Evolutionary conservation across 2,797 vertebrate genomes (phyloP).

Genomic region (Neostethus bicornis): DNA sequence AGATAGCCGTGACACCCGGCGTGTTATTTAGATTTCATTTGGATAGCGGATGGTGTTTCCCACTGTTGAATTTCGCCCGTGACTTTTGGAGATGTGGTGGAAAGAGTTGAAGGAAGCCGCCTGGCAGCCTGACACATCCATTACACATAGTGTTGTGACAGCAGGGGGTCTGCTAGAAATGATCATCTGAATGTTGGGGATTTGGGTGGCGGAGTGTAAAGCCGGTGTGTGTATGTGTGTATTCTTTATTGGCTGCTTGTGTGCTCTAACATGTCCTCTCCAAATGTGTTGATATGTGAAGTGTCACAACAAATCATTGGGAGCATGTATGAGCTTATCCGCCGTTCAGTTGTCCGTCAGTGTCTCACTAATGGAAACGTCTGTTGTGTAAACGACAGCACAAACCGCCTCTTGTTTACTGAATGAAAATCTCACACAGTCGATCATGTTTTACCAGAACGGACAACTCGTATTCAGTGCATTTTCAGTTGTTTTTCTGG

Average conservation of each 20-base stretch:
- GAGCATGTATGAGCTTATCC: slow-evolving; percentile 43
- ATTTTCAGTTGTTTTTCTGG: background rate
- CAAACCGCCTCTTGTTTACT: slow-evolving; percentile 23
- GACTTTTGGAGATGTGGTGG: slow-evolving; percentile 23
- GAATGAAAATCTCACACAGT: slow-evolving; percentile 12
- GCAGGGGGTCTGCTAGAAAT: slow-evolving; percentile 34
- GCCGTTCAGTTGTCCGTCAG: slow-evolving; percentile 45
- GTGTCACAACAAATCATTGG: slow-evolving; percentile 51
- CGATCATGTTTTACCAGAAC: slow-evolving; percentile 15
- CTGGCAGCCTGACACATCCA: slow-evolving; percentile 31
- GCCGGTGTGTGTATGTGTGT: background rate
- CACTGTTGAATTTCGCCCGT: slow-evolving; percentile 19
- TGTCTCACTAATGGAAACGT: slow-evolving; percentile 31
- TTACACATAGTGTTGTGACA: slow-evolving; percentile 50
- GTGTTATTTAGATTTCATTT: slow-evolving; percentile 59
- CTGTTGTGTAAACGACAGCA: slow-evolving; percentile 18
- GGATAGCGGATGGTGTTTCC: slow-evolving; percentile 35
- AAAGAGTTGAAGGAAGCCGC: slow-evolving; percentile 13
- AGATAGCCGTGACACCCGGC: slow-evolving; percentile 46
- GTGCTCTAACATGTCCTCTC: slow-evolving; percentile 17
- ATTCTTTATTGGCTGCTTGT: background rate
- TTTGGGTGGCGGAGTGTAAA: slow-evolving; percentile 12
- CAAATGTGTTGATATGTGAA: slow-evolving; percentile 21
- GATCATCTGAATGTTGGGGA: slow-evolving; percentile 22
- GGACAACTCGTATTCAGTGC: background rate